These are phyloP conservation scores for Geotrupes spiniger DNA, from an alignment of 2,888 invertebrate genomes.

Conservation along the genomic window DNA sequence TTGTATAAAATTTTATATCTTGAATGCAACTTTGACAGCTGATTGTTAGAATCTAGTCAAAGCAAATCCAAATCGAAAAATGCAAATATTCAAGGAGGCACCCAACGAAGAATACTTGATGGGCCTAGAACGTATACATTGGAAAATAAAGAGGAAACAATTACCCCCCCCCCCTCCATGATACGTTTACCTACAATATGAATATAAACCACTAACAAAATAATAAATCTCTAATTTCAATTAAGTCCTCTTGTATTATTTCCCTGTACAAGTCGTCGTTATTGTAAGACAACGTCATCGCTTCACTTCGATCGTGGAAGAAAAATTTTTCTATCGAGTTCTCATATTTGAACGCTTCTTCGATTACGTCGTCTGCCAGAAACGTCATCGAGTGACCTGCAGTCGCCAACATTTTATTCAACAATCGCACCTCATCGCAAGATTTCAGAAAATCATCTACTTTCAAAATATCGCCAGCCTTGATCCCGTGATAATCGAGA, in stretches of 20 bases:
- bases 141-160: too few species aligned
- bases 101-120: too few species aligned
- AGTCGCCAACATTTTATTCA: slow-evolving; percentile 33
- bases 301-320: slow-evolving; percentile 34
- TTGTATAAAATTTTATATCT: too few species aligned
- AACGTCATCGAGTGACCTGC: slow-evolving; percentile 36
- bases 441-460: slow-evolving; percentile 27
- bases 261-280: slow-evolving; percentile 32
- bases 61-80: too few species aligned
- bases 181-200: too few species aligned
- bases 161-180: too few species aligned
- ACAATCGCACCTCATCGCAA: slow-evolving; percentile 26
- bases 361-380: slow-evolving; percentile 29
- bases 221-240: slow-evolving; percentile 35
- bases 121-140: too few species aligned
- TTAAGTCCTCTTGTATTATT: slow-evolving; percentile 37
- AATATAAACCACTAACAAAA: slow-evolving; percentile 6
- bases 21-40: too few species aligned
- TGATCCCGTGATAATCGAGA: slow-evolving; percentile 6
- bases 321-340: slow-evolving; percentile 33
- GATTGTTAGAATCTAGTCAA: too few species aligned
- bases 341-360: slow-evolving; percentile 26
- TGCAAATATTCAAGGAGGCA: too few species aligned
- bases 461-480: slow-evolving; percentile 6
- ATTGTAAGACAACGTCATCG: slow-evolving; percentile 29